Base-by-base conservation (phyloP, 2,888 invertebrate species). In the Thera britannica region DNA sequence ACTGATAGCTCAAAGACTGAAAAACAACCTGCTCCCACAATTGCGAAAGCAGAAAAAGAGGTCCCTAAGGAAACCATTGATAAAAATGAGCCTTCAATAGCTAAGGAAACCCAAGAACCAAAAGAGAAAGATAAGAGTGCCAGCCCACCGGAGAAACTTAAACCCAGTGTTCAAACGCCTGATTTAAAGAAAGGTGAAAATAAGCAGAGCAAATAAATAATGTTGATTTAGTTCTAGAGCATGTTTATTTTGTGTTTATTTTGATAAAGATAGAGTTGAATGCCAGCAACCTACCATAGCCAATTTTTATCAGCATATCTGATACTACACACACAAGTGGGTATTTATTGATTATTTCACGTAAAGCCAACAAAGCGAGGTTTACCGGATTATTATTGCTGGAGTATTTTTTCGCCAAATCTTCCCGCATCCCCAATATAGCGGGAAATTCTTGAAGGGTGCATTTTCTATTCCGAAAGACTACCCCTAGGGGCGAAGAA, bases 401-500 rank as follows among this genome's bases (percentile, higher is more conserved):
- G 65, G 55, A 49, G 65, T 66, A 65, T 62, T 44, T 41, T 44
- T 67, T 52, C 56, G 59, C 52, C 62, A 64, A 72, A 65, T 62
- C 68, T 62, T 54, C 65, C 67, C 48, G 56, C 63, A 69, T 55
- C 41, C 58, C 64, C 70, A 67, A 70, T 72, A 69, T 68, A 67
- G 62, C 60, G 57, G 48, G 34, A 68, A 70, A 69, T 65, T 71
- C 65, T 67, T 52, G 55, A 61, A 67, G 59, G 68, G 73, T 74
- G 72, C 72, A 74, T 76, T 71, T 76, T 67, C 70, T 74, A 73
- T 77, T 72, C 70, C 62, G 65, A 71, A 71, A 68, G 57, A 61
- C 65, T 56, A 56, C 75, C 78, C 75, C 62, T 70, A 23, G 56
- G 79, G 79, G 78, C 75, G 69, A 68, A 65, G 77, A 82, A 79